A percentile compares a stretch with the other conserved stretches of the same genome.
Evolutionary conservation across 2,113 vertebrate genomes (phyloP).

Genomic region (Tetrao urogallus): DNA sequence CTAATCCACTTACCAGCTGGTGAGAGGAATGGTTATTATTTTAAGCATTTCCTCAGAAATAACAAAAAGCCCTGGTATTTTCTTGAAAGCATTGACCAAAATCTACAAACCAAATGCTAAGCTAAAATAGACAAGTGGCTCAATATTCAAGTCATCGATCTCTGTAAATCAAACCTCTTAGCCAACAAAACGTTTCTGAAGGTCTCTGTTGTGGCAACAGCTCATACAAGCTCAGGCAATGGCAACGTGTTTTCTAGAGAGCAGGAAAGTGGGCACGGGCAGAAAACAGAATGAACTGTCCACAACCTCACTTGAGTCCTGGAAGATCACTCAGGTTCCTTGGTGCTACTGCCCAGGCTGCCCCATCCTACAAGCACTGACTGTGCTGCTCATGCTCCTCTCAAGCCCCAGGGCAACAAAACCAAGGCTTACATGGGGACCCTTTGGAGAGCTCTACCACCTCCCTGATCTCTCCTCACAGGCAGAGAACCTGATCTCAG

Average conservation of each 20-base stretch:
- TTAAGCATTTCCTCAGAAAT: not conserved
- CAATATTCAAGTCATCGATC: not conserved
- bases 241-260: not conserved
- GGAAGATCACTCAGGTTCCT: not conserved
- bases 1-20: constrained; percentile 47
- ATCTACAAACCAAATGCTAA: not conserved
- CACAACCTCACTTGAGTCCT: not conserved
- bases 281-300: not conserved
- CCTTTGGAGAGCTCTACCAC: not conserved
- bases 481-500: not conserved
- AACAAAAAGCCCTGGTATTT: not conserved
- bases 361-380: not conserved
- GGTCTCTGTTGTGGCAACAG: not conserved
- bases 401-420: not conserved
- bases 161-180: not conserved
- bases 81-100: not conserved
- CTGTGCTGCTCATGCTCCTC: not conserved
- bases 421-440: rapidly evolving
- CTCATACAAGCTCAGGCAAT: not conserved
- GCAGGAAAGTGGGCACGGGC: not conserved
- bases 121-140: not conserved
- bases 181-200: not conserved
- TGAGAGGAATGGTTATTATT: not conserved
- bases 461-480: not conserved
- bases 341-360: not conserved